Base-by-base conservation (phyloP, 2,888 invertebrate genomes). In the Meteorus cinctellus region DNA sequence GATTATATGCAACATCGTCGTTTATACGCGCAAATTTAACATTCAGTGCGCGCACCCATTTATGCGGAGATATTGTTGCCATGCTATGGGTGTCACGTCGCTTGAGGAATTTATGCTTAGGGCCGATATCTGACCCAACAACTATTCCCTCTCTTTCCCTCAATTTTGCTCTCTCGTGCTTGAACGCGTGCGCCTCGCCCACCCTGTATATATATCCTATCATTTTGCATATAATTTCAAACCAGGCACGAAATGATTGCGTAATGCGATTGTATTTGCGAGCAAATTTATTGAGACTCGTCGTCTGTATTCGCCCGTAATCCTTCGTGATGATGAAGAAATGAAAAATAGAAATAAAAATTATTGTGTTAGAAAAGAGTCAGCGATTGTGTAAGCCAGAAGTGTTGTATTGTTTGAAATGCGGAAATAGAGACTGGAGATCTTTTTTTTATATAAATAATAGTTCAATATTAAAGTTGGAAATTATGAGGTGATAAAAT, bases 21-120 rank as follows among this genome's bases (percentile, higher is more conserved):
- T 45, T 34, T 48, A 55, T 66, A 68, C 80, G 78, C 80, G 80
- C 82, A 81, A 82, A 83, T 83, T 84, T 84, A 83, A 80, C 85
- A 81, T 84, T 82, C 55, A 55, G 84, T 84, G 82, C 81, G 83
- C 79, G 83, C 78, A 78, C 79, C 80, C 45, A 66, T 63, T 72
- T 55, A 19, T 55, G 55, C 60, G 69, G 82, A 87, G 87, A 87
- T 88, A 87, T 86, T 85, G 85, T 84, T 81, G 83, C 85, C 84
- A 55, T 55, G 55, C 55, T 55, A 55, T 55, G 82, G 81, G 86
- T 86, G 86, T 86, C 87, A 85, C 84, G 79, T 78, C 79, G 81
- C 81, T 85, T 87, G 88, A 88, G 87, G 88, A 88, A 88, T 88
- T 88, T 89, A 89, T 88, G 88, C 88, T 86, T 86, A 85, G 86